Evolutionary conservation across 2,888 invertebrate genomes (phyloP).

Genomic region (Terebella lapidaria): DNA sequence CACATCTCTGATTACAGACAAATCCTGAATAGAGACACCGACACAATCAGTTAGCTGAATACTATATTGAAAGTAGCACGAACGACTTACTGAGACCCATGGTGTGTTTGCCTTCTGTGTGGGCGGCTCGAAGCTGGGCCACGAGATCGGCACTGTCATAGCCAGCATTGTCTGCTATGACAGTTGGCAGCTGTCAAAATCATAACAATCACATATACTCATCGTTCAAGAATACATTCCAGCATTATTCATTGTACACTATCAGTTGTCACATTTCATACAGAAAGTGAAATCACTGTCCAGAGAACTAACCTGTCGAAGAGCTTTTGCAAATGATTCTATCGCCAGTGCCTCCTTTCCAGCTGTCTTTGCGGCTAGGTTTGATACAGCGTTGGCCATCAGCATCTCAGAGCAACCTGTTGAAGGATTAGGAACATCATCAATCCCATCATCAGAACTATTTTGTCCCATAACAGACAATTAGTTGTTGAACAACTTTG

Average conservation of each 20-base stretch:
- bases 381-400: conserved; percentile 89
- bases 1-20: too few species aligned
- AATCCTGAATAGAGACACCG: too few species aligned
- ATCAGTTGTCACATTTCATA: too few species aligned
- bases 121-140: conserved; percentile 84
- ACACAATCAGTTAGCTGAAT: neutral
- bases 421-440: too few species aligned
- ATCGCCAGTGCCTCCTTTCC: conserved; percentile 97
- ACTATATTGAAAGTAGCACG: neutral
- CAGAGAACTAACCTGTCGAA: conserved; percentile 58
- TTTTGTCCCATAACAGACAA: too few species aligned
- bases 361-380: conserved; percentile 77
- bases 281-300: too few species aligned
- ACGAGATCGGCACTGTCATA: conserved; percentile 72
- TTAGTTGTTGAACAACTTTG: conserved; percentile 1
- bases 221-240: too few species aligned
- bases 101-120: conserved; percentile 73
- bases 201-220: neutral
- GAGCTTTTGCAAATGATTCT: conserved; percentile 87
- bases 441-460: too few species aligned
- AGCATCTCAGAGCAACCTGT: conserved; percentile 86
- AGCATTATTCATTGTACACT: too few species aligned
- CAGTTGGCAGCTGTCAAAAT: conserved; percentile 72
- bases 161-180: conserved; percentile 97
- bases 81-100: conserved; percentile 73